Conservation (phyloP, 2,888 invertebrate species). For the Hipparchia sbordonii region DNA sequence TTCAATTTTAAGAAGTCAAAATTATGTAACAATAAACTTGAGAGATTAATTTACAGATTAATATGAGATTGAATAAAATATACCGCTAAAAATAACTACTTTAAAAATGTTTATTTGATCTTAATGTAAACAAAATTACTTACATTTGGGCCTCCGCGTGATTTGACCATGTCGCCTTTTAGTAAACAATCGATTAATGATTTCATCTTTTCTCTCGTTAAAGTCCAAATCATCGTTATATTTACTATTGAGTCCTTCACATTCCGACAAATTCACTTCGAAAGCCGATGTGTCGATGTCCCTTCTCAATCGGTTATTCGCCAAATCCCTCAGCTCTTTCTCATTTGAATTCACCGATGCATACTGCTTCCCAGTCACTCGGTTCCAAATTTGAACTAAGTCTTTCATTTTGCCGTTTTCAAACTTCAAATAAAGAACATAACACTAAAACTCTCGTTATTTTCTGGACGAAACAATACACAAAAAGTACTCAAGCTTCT, state of each 20-base stretch:
- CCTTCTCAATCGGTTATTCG: slow-evolving; percentile 59
- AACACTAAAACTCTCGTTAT: slow-evolving; percentile 3
- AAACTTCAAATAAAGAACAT: slow-evolving; percentile 36
- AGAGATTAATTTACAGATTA: too few relatives aligned
- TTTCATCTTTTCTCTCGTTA: slow-evolving; percentile 62
- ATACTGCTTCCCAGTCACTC: slow-evolving; percentile 79
- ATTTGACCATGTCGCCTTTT: slow-evolving; percentile 61
- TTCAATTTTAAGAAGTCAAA: too few relatives aligned
- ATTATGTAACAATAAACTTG: too few relatives aligned
- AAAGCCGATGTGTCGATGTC: slow-evolving; percentile 60
- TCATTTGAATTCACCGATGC: slow-evolving; percentile 76
- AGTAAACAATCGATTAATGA: slow-evolving; percentile 70
- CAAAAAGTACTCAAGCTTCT: background rate
- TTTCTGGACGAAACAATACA: too few relatives aligned
- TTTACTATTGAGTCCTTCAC: slow-evolving; percentile 67
- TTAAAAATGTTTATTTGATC: too few relatives aligned
- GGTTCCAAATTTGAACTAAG: slow-evolving; percentile 82
- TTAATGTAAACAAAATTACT: slow-evolving; percentile 45
- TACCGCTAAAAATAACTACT: too few relatives aligned
- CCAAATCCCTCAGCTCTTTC: slow-evolving; percentile 62
- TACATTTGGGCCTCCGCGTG: slow-evolving; percentile 69
- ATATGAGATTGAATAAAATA: too few relatives aligned
- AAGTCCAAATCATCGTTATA: slow-evolving; percentile 67
- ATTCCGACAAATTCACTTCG: slow-evolving; percentile 66
- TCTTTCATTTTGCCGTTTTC: slow-evolving; percentile 82